Percentiles rank a stretch among this genome's conserved stretches.
Evolutionary conservation across 2,797 vertebrate genomes (phyloP).

Genomic region (Sciaenops ocellatus): DNA sequence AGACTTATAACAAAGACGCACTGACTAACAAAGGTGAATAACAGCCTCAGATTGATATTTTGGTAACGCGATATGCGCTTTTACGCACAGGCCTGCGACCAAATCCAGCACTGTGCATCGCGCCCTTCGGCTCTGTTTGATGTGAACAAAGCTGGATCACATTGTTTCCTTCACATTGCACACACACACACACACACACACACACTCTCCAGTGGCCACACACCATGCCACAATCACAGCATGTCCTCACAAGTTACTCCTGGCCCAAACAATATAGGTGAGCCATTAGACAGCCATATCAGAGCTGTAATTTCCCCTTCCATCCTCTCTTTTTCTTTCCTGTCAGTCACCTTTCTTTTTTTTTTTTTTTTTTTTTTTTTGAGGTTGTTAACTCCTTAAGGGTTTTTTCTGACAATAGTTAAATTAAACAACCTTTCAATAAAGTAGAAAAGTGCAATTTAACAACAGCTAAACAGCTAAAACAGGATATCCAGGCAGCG

Average conservation of each 20-base stretch:
- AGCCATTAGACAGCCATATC: conserved; percentile 64
- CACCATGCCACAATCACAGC: conserved; percentile 68
- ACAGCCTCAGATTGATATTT: conserved; percentile 35
- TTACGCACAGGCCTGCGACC: conserved; percentile 54
- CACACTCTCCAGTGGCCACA: conserved; percentile 55
- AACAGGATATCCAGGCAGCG: neutral
- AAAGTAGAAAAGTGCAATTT: neutral
- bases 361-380: neutral
- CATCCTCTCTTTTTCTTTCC: conserved; percentile 22
- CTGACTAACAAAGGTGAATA: conserved; percentile 39
- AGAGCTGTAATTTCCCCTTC: conserved; percentile 62
- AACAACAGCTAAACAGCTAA: neutral
- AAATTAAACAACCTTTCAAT: neutral
- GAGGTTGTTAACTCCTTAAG: conserved; percentile 35
- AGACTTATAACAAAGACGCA: conserved; percentile 42
- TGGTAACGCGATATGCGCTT: conserved; percentile 60
- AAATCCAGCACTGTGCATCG: conserved; percentile 24
- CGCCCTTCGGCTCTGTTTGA: conserved; percentile 51
- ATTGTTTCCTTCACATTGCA: conserved; percentile 43
- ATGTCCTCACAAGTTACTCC: conserved; percentile 75
- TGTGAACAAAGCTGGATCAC: conserved; percentile 67
- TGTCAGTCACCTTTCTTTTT: neutral
- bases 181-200: conserved; percentile 32
- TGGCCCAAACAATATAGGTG: conserved; percentile 66
- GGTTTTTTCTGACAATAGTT: neutral